These are phyloP conservation scores for Arctocebus calabarensis DNA, from an alignment of 2,797 vertebrate genomes.

Conservation along the genomic window DNA sequence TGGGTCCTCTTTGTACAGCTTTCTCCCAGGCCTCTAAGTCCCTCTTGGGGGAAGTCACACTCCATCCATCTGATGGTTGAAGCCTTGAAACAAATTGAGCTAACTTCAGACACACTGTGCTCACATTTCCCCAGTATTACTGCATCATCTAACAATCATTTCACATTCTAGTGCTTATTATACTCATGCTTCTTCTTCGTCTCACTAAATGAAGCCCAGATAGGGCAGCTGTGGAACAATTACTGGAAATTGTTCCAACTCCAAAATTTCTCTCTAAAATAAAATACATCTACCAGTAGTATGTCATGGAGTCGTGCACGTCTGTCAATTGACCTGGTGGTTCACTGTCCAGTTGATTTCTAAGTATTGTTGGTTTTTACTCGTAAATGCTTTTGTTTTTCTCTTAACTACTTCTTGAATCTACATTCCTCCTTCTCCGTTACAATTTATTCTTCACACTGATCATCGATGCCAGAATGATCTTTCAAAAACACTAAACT, in stretches of 20 bases:
- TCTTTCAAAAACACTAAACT: neutral
- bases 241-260: neutral
- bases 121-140: neutral
- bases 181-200: neutral
- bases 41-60: rapidly evolving
- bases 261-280: conserved; percentile 1
- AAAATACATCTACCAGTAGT: neutral
- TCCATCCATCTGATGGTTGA: neutral
- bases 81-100: neutral
- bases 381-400: neutral
- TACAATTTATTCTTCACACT: neutral
- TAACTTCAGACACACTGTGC: neutral
- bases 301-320: neutral
- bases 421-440: neutral
- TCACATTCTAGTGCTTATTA: neutral
- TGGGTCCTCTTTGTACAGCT: neutral
- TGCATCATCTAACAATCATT: neutral
- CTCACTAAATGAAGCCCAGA: neutral
- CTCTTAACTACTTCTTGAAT: neutral
- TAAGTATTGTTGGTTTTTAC: neutral
- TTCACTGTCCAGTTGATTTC: neutral
- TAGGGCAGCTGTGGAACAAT: neutral
- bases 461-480: neutral
- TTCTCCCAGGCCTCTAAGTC: neutral
- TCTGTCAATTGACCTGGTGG: too few relatives aligned